These are phyloP conservation scores for Lepas anatifera DNA, from an alignment of 2,888 invertebrate genomes.

Conservation along the genomic window DNA sequence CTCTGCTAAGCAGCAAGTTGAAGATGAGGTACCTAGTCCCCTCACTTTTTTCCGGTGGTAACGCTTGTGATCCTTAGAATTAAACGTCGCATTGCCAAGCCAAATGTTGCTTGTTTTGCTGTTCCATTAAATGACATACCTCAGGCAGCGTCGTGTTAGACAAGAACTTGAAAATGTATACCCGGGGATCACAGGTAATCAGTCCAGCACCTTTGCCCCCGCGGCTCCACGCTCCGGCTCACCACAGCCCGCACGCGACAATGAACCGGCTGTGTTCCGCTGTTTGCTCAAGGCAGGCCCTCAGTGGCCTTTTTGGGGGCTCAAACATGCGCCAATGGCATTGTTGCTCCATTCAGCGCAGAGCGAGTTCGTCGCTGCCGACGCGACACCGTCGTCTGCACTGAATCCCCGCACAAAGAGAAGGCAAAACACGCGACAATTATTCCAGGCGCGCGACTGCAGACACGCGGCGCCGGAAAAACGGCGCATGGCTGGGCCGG, in stretches of 20 bases:
- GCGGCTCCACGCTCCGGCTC: no score
- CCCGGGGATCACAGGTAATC: no score
- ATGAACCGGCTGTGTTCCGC: not conserved
- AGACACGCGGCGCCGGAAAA: not conserved
- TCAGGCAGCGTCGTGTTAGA: no score
- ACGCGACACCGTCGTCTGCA: not conserved
- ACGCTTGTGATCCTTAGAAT: no score
- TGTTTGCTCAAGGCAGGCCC: not conserved
- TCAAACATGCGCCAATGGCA: not conserved
- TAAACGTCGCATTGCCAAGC: no score
- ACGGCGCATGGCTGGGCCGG: not conserved
- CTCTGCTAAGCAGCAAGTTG: no score
- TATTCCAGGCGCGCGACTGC: not conserved
- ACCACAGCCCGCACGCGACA: not conserved
- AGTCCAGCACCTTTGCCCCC: no score
- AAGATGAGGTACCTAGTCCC: no score
- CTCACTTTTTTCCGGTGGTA: no score
- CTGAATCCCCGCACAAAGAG: not conserved
- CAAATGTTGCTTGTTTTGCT: no score
- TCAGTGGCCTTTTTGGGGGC: not conserved
- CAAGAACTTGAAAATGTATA: no score
- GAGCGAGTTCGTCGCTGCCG: not conserved
- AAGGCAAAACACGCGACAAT: constrained; percentile 8
- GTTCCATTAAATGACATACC: no score
- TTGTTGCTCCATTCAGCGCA: not conserved